A percentile compares a stretch with the other conserved stretches of the same genome.
Conservation (phyloP, 2,113 vertebrate species). For the Sporophila hypoxantha region DNA sequence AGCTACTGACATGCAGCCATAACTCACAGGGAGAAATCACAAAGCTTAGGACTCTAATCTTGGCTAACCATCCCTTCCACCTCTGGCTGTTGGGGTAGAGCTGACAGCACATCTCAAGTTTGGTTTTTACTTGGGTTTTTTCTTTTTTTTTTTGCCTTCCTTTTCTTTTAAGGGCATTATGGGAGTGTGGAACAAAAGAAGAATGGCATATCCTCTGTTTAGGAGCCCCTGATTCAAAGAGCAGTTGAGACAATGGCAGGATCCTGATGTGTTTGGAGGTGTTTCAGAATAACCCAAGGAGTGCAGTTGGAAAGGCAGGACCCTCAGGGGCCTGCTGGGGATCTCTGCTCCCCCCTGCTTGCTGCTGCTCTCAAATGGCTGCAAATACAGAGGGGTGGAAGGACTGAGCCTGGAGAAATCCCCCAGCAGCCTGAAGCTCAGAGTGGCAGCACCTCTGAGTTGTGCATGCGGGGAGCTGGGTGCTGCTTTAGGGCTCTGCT, state of each 20-base stretch:
- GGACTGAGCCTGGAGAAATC: background rate
- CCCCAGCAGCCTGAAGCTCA: background rate
- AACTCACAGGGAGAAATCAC: background rate
- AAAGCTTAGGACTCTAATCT: background rate
- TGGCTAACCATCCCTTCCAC: background rate
- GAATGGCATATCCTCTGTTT: background rate
- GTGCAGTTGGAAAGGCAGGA: background rate
- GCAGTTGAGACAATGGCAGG: background rate
- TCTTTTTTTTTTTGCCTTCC: background rate
- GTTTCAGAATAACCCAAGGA: background rate
- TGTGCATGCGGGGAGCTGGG: too few species aligned
- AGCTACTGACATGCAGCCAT: background rate
- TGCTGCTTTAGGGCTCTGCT: background rate
- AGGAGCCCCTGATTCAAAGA: background rate
- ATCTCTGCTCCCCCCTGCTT: background rate
- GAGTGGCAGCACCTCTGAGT: background rate
- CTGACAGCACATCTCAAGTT: background rate
- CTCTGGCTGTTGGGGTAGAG: background rate
- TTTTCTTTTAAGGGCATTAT: background rate
- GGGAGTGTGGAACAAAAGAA: background rate
- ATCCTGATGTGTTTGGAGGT: background rate
- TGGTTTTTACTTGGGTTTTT: accelerated
- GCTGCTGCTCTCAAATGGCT: background rate
- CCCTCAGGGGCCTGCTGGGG: background rate
- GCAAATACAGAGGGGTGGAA: accelerated